Evolutionary conservation across 1,140 invertebrate genomes (phyloP).

Genomic region (Diorhabda elongata): DNA sequence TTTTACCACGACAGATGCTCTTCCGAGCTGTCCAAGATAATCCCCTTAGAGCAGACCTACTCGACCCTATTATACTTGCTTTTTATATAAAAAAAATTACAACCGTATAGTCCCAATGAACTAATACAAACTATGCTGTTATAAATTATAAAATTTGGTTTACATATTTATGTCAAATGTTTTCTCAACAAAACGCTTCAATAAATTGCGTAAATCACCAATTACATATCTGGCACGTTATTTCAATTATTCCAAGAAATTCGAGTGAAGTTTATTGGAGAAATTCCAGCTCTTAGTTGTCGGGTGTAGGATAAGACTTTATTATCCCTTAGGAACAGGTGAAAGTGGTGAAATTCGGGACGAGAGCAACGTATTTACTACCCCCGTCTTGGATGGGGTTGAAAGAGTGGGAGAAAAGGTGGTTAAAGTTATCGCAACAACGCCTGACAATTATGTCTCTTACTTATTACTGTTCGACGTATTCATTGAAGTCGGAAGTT

Average conservation of each 20-base stretch:
- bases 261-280: not conserved
- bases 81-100: no score
- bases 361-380: not conserved
- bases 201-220: no score
- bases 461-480: not conserved
- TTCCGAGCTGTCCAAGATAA: no score
- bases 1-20: no score
- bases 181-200: no score
- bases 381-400: not conserved
- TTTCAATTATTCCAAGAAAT: not conserved
- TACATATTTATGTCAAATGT: no score
- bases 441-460: slow-evolving; percentile 4
- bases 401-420: not conserved
- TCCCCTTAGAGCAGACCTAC: no score
- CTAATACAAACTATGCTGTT: no score
- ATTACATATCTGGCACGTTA: no score
- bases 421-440: not conserved
- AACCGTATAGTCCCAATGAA: no score
- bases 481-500: slow-evolving; percentile 2
- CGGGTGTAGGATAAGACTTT: slow-evolving; percentile 37
- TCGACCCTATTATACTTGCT: no score
- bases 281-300: slow-evolving; percentile 24
- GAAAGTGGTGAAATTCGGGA: slow-evolving; percentile 32
- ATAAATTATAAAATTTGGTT: no score
- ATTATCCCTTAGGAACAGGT: slow-evolving; percentile 42